Evolutionary conservation across 53 echinoderm and acorn worm genomes (phyloP), one percentile per base, ranked within the genome.

Genomic region (Crossaster papposus): DNA sequence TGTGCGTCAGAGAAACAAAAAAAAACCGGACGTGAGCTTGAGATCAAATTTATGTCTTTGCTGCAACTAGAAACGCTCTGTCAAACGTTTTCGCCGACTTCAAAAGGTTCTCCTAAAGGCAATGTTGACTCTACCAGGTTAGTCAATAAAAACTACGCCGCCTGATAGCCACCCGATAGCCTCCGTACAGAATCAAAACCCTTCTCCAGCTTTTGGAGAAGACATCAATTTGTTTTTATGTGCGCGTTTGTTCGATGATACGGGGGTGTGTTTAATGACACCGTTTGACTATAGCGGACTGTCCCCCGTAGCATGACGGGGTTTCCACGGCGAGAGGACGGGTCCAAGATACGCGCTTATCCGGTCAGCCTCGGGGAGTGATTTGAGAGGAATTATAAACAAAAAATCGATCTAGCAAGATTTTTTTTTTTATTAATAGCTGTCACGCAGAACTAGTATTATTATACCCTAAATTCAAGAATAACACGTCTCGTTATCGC

Each of bases 221-320:
- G 78, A 51, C 78, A 51, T 51, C 76, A 22, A 23, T 51, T 51
- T 78, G 51, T 78, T 28, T 51, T 51, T 34, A n/a, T n/a, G n/a
- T n/a, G n/a, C n/a, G 38, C 24, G 44, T 44, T 24, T 13, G 29
- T 24, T 15, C 79, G 79, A 29, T 79, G 79, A 58, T 79, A 50
- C 79, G 80, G n/a, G n/a, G 30, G 55, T 87, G 24, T 22, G 76
- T 53, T 22, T 87, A 87, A 87, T 87, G 77, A 77, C 87, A 87
- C 63, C 76, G 87, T 51, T 58, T 87, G 76, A 87, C 36, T 62
- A n/a, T n/a, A 77, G 36, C 55, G 55, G 34, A 76, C 76, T 87
- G 87, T 87, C 87, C 76, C 87, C 77, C 76, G 77, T 55, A 87
- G 64, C 55, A 29, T 35, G 87, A 36, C 62, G 75, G 20, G 63